A percentile compares a stretch with the other conserved stretches of the same genome.
These are phyloP conservation scores for Parasteatoda tepidariorum DNA, from an alignment of 1,140 invertebrate species.

Conservation along the genomic window DNA sequence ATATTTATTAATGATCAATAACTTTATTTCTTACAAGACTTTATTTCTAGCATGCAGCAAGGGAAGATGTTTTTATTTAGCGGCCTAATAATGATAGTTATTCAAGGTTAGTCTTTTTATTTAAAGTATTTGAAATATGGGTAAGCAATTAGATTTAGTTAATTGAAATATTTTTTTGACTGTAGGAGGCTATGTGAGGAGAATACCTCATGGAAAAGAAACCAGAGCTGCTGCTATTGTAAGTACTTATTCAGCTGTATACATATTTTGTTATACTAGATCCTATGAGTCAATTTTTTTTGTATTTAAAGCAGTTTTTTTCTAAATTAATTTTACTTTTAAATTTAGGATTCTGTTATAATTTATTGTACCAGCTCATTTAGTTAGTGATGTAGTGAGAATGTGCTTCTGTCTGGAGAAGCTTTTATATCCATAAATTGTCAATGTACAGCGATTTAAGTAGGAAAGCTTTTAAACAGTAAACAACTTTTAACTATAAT, in stretches of 20 bases:
- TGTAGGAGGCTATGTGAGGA: conserved; percentile 81
- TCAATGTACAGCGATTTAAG: too few species aligned
- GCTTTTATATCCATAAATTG: too few species aligned
- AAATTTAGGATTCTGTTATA: too few species aligned
- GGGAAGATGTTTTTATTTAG: conserved; percentile 97
- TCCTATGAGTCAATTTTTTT: neutral
- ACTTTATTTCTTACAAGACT: too few species aligned
- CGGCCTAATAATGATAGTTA: conserved; percentile 90
- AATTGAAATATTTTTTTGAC: neutral
- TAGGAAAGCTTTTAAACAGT: too few species aligned
- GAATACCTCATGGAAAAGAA: conserved; percentile 81
- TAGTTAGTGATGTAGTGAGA: too few species aligned
- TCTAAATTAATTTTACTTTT: neutral
- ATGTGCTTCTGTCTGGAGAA: too few species aligned
- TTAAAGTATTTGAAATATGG: neutral
- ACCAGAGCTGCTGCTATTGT: conserved; percentile 78
- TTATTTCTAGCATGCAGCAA: conserved; percentile 85
- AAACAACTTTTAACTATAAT: too few species aligned
- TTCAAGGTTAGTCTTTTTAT: conserved; percentile 78
- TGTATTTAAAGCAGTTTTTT: neutral
- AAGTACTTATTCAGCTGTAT: conserved; percentile 65
- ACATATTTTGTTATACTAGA: too few species aligned
- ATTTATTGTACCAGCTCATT: too few species aligned
- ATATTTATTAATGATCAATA: too few species aligned
- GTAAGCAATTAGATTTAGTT: neutral